Evolutionary conservation across 1,140 invertebrate genomes (phyloP), one percentile per base, ranked within the genome.

Genomic region (Diprion similis): DNA sequence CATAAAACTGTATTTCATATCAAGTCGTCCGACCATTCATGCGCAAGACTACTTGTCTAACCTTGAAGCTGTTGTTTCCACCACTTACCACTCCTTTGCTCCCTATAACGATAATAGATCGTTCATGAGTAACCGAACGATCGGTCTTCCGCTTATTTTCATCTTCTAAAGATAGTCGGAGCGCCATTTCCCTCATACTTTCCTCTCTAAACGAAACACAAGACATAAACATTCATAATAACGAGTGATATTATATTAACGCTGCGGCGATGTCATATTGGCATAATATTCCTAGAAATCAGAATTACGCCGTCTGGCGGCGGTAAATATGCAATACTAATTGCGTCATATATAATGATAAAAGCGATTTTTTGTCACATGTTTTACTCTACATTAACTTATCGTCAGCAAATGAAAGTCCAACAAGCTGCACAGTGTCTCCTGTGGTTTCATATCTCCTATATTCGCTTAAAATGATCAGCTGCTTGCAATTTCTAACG

Each of bases 51-150:
- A 75, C 45, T 70, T 45, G 13, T 17, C 51, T 68, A 13, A 24
- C 37, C 46, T 59, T 66, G 18, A 51, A 37, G 45, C 24, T 73
- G 45, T 24, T 73, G 51, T 15, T 59, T 59, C 17, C 11, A 70
- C 19, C 72, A 86, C 89, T 87, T 80, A 90, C 90, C 70, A 89
- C 89, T 78, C 86, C 84, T 81, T 90, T 91, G 71, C 87, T 90
- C 11, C 91, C 91, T 72, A 91, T 75, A 47, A 91, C 81, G 45
- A 92, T 89, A 10, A 91, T 71, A 0, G 90, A 90, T 66, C 87
- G 81, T 75, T 91, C 90, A 66, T 81, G 82, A 17, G 82, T 84
- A 73, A 85, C 82, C n/a, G 82, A 76, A 11, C 72, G 67, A 75
- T 86, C 78, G 8, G 72, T 79, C 77, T 84, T 86, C 11, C 77